Conservation (phyloP, 2,797 vertebrate genomes). For the Bradypodion pumilum region DNA sequence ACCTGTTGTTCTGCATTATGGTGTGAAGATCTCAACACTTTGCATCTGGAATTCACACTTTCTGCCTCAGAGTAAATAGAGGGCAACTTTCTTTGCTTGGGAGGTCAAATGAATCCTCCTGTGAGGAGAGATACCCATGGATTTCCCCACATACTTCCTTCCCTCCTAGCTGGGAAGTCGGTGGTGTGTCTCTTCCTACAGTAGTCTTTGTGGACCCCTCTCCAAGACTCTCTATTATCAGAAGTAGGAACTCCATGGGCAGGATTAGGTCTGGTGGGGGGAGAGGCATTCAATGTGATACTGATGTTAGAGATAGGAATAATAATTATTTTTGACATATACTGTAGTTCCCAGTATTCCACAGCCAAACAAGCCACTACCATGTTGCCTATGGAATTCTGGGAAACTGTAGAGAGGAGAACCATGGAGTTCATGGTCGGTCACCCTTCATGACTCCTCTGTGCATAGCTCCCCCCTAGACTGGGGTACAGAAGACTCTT, state of each 20-base stretch:
- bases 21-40: conserved; percentile 12
- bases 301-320: not conserved
- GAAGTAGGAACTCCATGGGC: not conserved
- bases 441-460: no score
- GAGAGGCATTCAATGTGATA: not conserved
- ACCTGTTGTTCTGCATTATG: conserved; percentile 26
- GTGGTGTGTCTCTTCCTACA: not conserved
- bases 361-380: no score
- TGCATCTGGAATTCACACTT: conserved; percentile 19
- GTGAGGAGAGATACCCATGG: not conserved
- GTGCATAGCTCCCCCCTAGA: no score
- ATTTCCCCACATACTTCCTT: not conserved
- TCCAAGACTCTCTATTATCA: not conserved
- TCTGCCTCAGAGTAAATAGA: conserved; percentile 41
- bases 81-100: not conserved
- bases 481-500: no score
- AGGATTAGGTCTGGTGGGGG: not conserved
- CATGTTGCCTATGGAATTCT: no score
- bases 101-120: not conserved
- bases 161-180: not conserved
- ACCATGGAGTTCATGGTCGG: no score
- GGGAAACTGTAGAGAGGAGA: no score
- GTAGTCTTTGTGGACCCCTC: not conserved
- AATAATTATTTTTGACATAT: not conserved
- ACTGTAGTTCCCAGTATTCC: no score